A percentile compares a stretch with the other conserved stretches of the same genome.
Evolutionary conservation across 2,113 vertebrate genomes (phyloP).

Genomic region (Hippopotamus amphibius): DNA sequence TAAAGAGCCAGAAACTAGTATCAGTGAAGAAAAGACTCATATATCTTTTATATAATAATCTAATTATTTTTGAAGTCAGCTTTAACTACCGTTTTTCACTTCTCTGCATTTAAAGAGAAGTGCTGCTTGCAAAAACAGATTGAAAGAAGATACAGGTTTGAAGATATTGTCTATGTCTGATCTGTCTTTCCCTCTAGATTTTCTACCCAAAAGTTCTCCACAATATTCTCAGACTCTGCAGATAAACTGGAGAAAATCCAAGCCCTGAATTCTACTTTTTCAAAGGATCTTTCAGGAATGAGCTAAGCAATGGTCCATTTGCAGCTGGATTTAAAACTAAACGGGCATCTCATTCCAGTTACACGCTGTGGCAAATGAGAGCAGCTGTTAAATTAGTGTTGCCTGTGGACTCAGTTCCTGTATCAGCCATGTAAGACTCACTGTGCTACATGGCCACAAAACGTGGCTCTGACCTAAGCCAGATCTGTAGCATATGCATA

Average conservation of each 20-base stretch:
- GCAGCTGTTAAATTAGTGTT: constrained; percentile 26
- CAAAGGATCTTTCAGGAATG: constrained; percentile 9
- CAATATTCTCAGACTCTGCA: not conserved
- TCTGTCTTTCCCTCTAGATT: not conserved
- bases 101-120: constrained; percentile 10
- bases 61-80: not conserved
- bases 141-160: not conserved
- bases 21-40: not conserved
- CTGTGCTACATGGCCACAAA: not conserved
- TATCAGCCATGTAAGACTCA: not conserved
- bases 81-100: not conserved
- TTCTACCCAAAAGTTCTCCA: constrained; percentile 8
- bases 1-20: not conserved
- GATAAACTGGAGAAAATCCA: not conserved
- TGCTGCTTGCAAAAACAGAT: not conserved
- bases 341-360: constrained; percentile 35
- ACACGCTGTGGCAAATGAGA: constrained; percentile 32
- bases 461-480: not conserved
- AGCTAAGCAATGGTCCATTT: constrained; percentile 36
- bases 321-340: constrained; percentile 45
- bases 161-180: not conserved
- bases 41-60: not conserved
- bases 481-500: not conserved
- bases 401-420: not conserved
- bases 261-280: constrained; percentile 42